These are phyloP conservation scores for Ascaphus truei DNA, from an alignment of 2,113 vertebrate species.

Conservation along the genomic window DNA sequence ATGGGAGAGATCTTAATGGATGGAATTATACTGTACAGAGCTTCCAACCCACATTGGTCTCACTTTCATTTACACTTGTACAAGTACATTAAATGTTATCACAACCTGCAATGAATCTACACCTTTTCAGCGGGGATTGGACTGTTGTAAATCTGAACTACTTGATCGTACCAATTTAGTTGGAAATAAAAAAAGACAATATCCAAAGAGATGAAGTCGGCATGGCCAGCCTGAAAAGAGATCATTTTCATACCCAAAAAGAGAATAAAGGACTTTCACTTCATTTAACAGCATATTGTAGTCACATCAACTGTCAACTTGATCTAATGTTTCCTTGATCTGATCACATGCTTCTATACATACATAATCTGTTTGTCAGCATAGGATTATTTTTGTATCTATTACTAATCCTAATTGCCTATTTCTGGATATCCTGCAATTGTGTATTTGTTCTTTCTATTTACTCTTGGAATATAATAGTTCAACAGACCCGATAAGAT, in stretches of 20 bases:
- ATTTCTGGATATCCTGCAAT: slow-evolving; percentile 27
- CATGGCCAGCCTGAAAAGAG: background rate
- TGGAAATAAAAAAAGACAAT: background rate
- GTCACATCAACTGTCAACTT: slow-evolving; percentile 22
- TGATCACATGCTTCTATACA: slow-evolving; percentile 22
- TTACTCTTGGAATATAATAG: slow-evolving; percentile 16
- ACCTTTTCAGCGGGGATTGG: too few relatives aligned
- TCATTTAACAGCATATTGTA: slow-evolving; percentile 25
- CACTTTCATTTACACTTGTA: background rate
- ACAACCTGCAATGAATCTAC: background rate
- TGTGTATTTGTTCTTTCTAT: slow-evolving; percentile 25
- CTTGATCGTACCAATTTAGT: background rate
- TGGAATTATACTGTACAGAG: background rate
- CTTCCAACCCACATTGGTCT: background rate
- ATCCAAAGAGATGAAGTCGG: background rate
- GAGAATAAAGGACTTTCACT: slow-evolving; percentile 26
- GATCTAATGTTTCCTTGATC: slow-evolving; percentile 33
- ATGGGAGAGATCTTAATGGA: background rate
- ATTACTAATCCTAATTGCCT: slow-evolving; percentile 38
- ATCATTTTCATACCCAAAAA: slow-evolving; percentile 14
- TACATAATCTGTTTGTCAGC: slow-evolving; percentile 29
- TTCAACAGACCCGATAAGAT: background rate
- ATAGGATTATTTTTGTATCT: slow-evolving; percentile 34
- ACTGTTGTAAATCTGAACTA: background rate
- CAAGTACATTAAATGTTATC: background rate